Conservation (phyloP, 1,140 invertebrate species). For the Aricia agestis region DNA sequence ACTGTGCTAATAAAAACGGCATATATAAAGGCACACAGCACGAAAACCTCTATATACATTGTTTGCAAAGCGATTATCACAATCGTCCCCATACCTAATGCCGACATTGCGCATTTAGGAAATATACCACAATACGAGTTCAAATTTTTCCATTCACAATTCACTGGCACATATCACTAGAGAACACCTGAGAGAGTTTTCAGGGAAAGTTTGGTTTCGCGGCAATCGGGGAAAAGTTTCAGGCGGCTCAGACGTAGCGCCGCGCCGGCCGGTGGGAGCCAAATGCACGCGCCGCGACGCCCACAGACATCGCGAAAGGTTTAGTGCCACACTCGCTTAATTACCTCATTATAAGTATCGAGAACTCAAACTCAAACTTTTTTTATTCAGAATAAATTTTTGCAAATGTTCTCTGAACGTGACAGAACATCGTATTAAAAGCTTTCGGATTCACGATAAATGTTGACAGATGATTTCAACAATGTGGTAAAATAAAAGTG, state of each 20-base stretch:
- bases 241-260: conserved; percentile 35
- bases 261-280: conserved; percentile 41
- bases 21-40: conserved; percentile 51
- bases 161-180: neutral
- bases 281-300: conserved; percentile 39
- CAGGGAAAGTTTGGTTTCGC: neutral
- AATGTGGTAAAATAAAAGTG: too few species aligned
- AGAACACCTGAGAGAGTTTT: neutral
- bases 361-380: too few species aligned
- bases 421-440: neutral
- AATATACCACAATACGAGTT: conserved; percentile 46
- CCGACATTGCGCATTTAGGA: conserved; percentile 66
- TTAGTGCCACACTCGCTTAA: conserved; percentile 5
- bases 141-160: conserved; percentile 2
- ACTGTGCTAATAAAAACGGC: conserved; percentile 54
- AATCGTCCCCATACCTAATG: conserved; percentile 58
- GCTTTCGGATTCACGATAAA: neutral
- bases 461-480: neutral
- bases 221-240: conserved; percentile 44
- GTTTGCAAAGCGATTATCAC: conserved; percentile 69
- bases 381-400: too few species aligned
- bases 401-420: too few species aligned
- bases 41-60: conserved; percentile 49
- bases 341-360: conserved; percentile 16
- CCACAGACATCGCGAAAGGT: conserved; percentile 25